Conservation (phyloP, 2,888 invertebrate genomes). For the Cantharis rustica region DNA sequence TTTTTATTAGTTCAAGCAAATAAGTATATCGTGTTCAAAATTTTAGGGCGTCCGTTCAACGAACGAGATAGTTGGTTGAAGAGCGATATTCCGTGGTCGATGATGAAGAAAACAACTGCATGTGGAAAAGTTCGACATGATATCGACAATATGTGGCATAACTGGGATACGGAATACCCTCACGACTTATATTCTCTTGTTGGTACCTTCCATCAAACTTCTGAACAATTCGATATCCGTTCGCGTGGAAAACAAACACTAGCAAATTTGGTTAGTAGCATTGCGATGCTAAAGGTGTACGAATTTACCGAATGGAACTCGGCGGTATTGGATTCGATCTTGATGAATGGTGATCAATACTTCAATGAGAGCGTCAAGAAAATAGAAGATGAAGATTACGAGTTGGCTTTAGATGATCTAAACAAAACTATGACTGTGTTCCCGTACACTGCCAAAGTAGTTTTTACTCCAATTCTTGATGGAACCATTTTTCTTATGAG, state of each 20-base stretch:
- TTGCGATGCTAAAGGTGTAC: constrained; percentile 64
- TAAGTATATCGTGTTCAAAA: not conserved
- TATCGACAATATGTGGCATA: constrained; percentile 60
- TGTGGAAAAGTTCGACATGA: constrained; percentile 40
- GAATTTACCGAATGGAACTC: constrained; percentile 67
- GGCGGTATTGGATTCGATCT: constrained; percentile 66
- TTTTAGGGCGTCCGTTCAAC: constrained; percentile 48
- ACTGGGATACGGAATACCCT: constrained; percentile 71
- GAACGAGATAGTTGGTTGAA: constrained; percentile 52
- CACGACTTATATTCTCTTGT: constrained; percentile 71
- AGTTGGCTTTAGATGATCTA: constrained; percentile 63
- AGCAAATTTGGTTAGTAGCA: constrained; percentile 41
- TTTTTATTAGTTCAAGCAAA: not conserved
- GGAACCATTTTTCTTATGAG: constrained; percentile 66
- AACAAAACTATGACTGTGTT: constrained; percentile 61
- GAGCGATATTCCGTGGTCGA: constrained; percentile 51
- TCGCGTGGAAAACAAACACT: constrained; percentile 67
- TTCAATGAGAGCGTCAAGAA: constrained; percentile 59
- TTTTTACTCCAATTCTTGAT: constrained; percentile 62
- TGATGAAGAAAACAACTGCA: constrained; percentile 39
- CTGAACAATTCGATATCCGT: constrained; percentile 59
- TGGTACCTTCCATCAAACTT: constrained; percentile 68
- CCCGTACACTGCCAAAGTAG: constrained; percentile 63
- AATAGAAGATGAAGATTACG: constrained; percentile 61
- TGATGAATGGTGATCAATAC: constrained; percentile 64